Base-by-base conservation (phyloP, 1,140 invertebrate genomes). In the Hylaeus volcanicus region DNA sequence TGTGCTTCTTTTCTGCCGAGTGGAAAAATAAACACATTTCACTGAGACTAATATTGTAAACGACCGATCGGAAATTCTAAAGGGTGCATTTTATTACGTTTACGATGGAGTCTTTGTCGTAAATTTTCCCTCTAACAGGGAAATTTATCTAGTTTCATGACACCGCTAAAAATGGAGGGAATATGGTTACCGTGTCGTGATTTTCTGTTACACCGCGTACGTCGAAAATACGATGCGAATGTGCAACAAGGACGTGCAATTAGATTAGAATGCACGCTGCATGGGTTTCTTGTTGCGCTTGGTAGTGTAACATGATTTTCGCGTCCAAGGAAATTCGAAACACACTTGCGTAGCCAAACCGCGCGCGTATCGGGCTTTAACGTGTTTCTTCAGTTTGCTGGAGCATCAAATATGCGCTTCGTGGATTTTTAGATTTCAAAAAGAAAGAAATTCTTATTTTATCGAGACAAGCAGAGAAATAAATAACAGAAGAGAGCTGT, bases 301-400 rank as follows among this genome's bases (percentile, higher is more conserved):
- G 43, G 14, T 63, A 56, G 26, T 39, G 43, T 74, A 74, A 74
- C 56, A 11, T 51, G 71, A 74, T 60, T 61, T 60, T 60, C 58
- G 71, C 43, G 26, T 26, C 60, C 71, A 74, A 74, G 71, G 58
- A 61, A 63, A 74, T 74, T 74, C n/a, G 56, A 51, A 63, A 48
- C 71, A 63, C 71, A 58, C 58, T 51, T 51, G 71, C 56, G 5
- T n/a, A 9, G 64, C 15, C 64, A n/a, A 66, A 26, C 5, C 11
- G 64, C 2, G 6, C 58, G n/a, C 43, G 56, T 60, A 12, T 45
- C 26, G n/a, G 48, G 26, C 58, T 48, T 48, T 39, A 11, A 37
- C 56, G 26, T 12, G 58, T 43, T 39, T 15, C 37, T 73, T 73
- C 56, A 39, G 26, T 26, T 26, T 26, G 26, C 26, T 26, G 26